Base-by-base conservation (phyloP, 23 tunicate genomes). In the Trididemnum clinides region DNA sequence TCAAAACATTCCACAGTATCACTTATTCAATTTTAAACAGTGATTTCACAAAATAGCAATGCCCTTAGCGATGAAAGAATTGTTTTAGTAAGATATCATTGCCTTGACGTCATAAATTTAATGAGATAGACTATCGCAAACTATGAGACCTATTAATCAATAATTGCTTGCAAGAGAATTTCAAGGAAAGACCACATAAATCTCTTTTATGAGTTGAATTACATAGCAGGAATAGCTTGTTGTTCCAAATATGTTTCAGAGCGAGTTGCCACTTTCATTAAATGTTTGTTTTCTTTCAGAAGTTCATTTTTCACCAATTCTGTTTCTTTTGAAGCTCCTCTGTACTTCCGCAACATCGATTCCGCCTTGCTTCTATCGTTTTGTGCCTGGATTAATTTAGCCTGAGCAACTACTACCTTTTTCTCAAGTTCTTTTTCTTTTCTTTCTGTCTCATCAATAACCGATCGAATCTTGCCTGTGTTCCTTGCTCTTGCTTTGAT, bases 231-330 rank as follows among this genome's bases (percentile, higher is more conserved):
- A 7, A 92, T 82, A 22, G 91, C 88, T 57, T 87, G 97, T 36
- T 92, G 97, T 58, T 92, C 97, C 5, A 92, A 84, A 37, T 92
- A 92, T 57, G 97, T 87, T 51, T 88, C 97, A 1, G 90, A 88
- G 18, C 84, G 79, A 0, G 87, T 86, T 0, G 87, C 97, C 21
- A 92, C 80, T 49, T 85, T 84, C 72, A 59, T 63, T 50, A 92
- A 38, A 1, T 91, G 86, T 34, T 92, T 88, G 57, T 92, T 91
- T 72, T 92, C 97, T 58, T 85, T 87, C 62, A 71, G 29, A 19
- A 88, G 36, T 71, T 92, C 90, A 39, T 80, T 80, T 2, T 88
- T 77, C 15, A 92, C 86, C 27, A 35, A 58, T 50, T 92, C 82
- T 0, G 97, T 84, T 80, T 92, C 97, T 29, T 88, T 88, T 1